phyloP scores from a whole-genome alignment of 2,113 vertebrate species.

The Tinamus guttatus region DNA sequence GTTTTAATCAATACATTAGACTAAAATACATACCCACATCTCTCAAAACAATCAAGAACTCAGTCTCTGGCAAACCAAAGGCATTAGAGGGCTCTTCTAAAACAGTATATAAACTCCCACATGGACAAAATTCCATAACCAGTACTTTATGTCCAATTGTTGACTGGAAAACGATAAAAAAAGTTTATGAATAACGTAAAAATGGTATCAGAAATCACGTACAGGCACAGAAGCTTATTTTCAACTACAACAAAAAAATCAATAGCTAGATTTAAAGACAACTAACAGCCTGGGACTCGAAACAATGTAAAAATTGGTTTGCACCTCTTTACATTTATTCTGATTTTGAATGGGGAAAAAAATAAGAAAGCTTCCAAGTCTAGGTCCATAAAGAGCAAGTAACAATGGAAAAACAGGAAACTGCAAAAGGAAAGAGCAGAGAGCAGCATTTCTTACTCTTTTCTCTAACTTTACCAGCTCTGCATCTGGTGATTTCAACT shows the following conservation, averaged over 20 bases:
- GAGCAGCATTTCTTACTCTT: background rate
- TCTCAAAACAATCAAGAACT: constrained; percentile 96
- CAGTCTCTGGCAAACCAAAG: constrained; percentile 94
- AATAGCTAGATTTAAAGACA: background rate
- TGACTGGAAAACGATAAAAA: constrained; percentile 75
- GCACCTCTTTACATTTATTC: background rate
- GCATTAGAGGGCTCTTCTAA: constrained; percentile 96
- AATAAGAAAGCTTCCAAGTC: background rate
- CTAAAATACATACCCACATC: constrained; percentile 89
- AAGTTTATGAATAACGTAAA: background rate
- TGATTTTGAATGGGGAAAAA: background rate
- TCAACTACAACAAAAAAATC: background rate
- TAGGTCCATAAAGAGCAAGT: background rate
- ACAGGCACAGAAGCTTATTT: background rate
- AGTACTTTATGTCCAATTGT: constrained; percentile 95
- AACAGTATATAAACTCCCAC: constrained; percentile 95
- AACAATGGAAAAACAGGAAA: background rate
- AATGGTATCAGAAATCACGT: background rate
- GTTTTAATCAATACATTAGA: background rate
- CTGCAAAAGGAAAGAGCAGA: background rate
- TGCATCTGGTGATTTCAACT: background rate
- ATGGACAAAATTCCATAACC: constrained; percentile 98
- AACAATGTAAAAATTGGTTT: background rate
- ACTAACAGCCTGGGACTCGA: too few species aligned
- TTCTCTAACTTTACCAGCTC: background rate